Evolutionary conservation across 2,113 vertebrate species (phyloP), one percentile per base, ranked within the genome.

Genomic region (Camarhynchus parvulus): DNA sequence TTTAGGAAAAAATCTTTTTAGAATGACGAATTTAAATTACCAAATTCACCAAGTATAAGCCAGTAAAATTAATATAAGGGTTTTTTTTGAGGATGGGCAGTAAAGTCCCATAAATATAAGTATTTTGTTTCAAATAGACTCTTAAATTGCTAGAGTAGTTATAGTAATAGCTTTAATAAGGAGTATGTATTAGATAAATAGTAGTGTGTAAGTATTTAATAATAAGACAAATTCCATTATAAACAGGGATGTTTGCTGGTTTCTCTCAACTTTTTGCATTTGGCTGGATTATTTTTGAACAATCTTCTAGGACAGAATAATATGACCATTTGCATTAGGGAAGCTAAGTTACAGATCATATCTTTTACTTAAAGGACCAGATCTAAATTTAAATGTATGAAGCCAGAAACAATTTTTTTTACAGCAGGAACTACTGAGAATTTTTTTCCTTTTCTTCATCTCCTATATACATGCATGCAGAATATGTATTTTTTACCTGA

Each of bases 1-100:
- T 85, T 74, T 63, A 97, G 97, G 96, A 49, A 69, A 90, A 94
- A 94, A 27, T 76, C 87, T 80, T 91, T 95, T 95, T 93, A 39
- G 70, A 52, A 59, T 21, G 42, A 94, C 33, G 46, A 91, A 70
- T 93, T 86, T 64, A 62, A 76, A 85, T 87, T 93, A 76, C 78
- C 81, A 64, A 80, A 86, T 74, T 90, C 52, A 77, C 33, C 9
- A 18, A 90, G 23, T 30, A 42, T 50, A 61, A 35, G 22, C 20
- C 42, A 69, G 37, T 63, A 35, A 83, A 90, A 30, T 59, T 77
- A 69, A 39, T 75, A 5, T 4, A 27, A 10, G 12, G 52, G 18
- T 1, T 25, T 61, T 37, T 5, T 10, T 33, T 68, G 1, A 82
- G 39, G 67, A 81, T 81, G 27, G 25, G 19, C n/a, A 55, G 4